These are phyloP conservation scores for Antechinus stuartii DNA, from an alignment of 2,113 vertebrate species.

Conservation along the genomic window DNA sequence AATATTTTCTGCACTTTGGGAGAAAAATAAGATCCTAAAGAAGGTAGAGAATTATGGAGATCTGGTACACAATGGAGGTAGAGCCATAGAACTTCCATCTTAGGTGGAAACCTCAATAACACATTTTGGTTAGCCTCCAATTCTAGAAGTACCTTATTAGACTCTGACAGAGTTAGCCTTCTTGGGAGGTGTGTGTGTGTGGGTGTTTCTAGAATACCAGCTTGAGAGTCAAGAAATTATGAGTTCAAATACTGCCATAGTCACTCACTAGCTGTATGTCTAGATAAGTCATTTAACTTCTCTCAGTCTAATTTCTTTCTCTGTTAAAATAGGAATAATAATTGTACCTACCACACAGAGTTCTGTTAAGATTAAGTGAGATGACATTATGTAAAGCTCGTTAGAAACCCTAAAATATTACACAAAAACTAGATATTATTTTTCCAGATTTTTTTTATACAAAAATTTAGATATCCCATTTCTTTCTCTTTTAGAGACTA, in stretches of 20 bases:
- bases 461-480: neutral
- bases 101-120: too few relatives aligned
- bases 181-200: too few relatives aligned
- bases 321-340: neutral
- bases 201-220: neutral
- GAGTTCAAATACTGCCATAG: neutral
- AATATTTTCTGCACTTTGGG: slow-evolving; percentile 1
- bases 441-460: neutral
- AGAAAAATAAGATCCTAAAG: neutral
- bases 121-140: too few relatives aligned
- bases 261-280: neutral
- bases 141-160: too few relatives aligned
- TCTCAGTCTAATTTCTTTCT: neutral
- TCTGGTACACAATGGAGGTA: too few relatives aligned
- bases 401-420: neutral
- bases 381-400: neutral
- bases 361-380: neutral
- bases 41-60: too few relatives aligned
- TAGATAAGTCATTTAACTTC: neutral
- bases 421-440: neutral
- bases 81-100: too few relatives aligned
- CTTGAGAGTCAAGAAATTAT: neutral
- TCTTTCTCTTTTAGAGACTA: neutral
- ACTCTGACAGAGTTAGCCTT: too few relatives aligned
- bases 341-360: neutral